Evolutionary conservation across 2,888 invertebrate species (phyloP), one percentile per base, ranked within the genome.

Genomic region (Spicauda simplicius): DNA sequence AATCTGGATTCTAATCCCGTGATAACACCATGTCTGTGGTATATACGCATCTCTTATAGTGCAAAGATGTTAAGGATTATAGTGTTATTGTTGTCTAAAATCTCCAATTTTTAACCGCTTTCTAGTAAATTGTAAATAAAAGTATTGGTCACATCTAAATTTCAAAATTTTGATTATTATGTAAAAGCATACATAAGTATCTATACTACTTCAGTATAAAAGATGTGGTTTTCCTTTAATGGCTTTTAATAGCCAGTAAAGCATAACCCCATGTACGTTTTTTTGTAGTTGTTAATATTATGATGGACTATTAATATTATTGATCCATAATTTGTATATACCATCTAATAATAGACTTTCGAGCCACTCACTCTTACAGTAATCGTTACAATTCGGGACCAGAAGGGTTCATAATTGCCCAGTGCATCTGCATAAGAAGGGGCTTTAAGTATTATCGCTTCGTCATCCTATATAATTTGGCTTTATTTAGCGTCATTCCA

Each of bases 1-100:
- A 87, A 89, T 91, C 85, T 85, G 81, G 83, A 91, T 90, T 90
- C 91, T 87, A 86, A 85, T 77, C 83, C 84, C 83, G 90, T 89
- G 82, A 78, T 76, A 73, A 76, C 77, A 73, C 5, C 77, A 78
- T 10, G 62, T 84, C 81, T 83, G 78, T 74, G 83, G 84, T 83
- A 84, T 86, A 87, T 84, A 86, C 74, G 74, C 77, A 74, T 79
- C 79, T 78, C 5, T 79, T 76, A 72, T 74, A 71, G 77, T 76
- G 76, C 72, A 30, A 6, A 74, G 73, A 41, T 41, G 41, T 41
- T 14, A 11, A 14, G 1, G 41, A 41, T 41, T 41, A 41, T 41
- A 14, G 25, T 25, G 25, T 5, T 25, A 25, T 25, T 5, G 41
- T 41, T 14, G 12, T 14, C 14, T 41, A 14, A 41, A 41, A 12